Conservation (phyloP, 2,888 invertebrate species). For the Adineta ricciae region DNA sequence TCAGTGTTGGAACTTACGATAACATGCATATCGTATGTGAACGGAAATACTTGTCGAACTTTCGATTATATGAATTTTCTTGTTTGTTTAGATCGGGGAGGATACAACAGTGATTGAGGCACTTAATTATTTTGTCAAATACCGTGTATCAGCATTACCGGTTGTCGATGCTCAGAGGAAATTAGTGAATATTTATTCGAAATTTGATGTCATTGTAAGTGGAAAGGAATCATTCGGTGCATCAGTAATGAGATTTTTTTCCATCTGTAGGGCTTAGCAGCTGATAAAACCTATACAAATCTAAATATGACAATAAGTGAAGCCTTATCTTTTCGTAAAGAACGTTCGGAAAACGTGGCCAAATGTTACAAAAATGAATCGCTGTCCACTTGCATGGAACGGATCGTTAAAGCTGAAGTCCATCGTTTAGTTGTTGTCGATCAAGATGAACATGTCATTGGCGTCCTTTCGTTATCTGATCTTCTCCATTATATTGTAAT, state of each 20-base stretch:
- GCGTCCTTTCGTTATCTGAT: slow-evolving; percentile 89
- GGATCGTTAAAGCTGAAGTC: slow-evolving; percentile 87
- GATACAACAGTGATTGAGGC: slow-evolving; percentile 79
- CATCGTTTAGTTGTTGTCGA: slow-evolving; percentile 89
- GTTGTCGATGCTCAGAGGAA: slow-evolving; percentile 76
- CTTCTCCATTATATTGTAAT: slow-evolving; percentile 73
- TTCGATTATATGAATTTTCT: not conserved
- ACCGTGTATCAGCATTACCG: slow-evolving; percentile 86
- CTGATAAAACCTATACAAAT: slow-evolving; percentile 93
- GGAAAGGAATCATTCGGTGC: no score
- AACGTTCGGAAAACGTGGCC: slow-evolving; percentile 89
- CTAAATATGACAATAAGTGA: slow-evolving; percentile 80
- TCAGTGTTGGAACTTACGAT: slow-evolving; percentile 51
- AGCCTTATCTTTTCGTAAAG: slow-evolving; percentile 80
- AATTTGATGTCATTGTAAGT: slow-evolving; percentile 96
- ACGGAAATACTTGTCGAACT: not conserved
- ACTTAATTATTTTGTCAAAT: slow-evolving; percentile 82
- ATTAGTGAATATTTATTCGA: slow-evolving; percentile 90
- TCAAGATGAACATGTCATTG: slow-evolving; percentile 76
- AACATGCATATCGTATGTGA: slow-evolving; percentile 36
- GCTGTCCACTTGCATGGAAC: slow-evolving; percentile 77
- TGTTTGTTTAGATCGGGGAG: slow-evolving; percentile 49
- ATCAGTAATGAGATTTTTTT: no score
- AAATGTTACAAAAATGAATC: slow-evolving; percentile 82
- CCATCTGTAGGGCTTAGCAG: slow-evolving; percentile 72